Evolutionary conservation across 2,888 invertebrate genomes (phyloP).

Genomic region (Schrankia costaestrigalis): DNA sequence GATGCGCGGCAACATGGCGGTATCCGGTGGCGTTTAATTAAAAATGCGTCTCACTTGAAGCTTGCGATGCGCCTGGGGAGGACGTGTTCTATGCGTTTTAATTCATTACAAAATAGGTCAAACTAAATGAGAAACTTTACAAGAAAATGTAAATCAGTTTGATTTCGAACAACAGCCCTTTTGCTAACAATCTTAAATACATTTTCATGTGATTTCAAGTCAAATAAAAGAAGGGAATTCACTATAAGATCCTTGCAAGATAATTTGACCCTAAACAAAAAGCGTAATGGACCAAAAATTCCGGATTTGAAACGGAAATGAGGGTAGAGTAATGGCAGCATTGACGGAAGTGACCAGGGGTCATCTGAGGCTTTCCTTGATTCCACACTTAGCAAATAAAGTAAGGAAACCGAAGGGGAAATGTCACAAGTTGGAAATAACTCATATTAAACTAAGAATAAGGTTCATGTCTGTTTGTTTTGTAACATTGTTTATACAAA

Average conservation of each 20-base stretch:
- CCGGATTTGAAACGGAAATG: conserved; percentile 52
- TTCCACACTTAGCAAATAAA: conserved; percentile 48
- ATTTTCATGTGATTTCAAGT: too few species aligned
- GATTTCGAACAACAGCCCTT: too few species aligned
- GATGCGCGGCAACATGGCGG: conserved; percentile 67
- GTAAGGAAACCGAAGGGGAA: conserved; percentile 37
- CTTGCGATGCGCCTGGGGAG: conserved; percentile 43
- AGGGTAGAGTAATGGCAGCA: conserved; percentile 54
- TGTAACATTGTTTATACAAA: conserved; percentile 28
- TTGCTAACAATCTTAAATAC: too few species aligned
- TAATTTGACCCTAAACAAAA: conserved; percentile 16
- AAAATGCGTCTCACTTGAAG: conserved; percentile 74
- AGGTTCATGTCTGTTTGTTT: conserved; percentile 12
- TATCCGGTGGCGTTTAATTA: conserved; percentile 74
- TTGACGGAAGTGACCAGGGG: conserved; percentile 52
- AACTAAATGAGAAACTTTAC: conserved; percentile 13
- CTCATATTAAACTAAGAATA: conserved; percentile 5
- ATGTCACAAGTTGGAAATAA: conserved; percentile 4
- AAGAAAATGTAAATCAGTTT: conserved; percentile 5
- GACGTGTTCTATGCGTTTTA: conserved; percentile 43
- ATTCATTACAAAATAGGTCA: conserved; percentile 34
- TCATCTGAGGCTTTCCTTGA: conserved; percentile 42
- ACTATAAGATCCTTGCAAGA: too few species aligned
- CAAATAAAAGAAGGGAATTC: background rate
- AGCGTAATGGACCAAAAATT: conserved; percentile 40